Percentiles rank a stretch among this genome's conserved stretches.
These are phyloP conservation scores for Phoeniculus purpureus DNA, from an alignment of 2,797 vertebrate species.

Conservation along the genomic window DNA sequence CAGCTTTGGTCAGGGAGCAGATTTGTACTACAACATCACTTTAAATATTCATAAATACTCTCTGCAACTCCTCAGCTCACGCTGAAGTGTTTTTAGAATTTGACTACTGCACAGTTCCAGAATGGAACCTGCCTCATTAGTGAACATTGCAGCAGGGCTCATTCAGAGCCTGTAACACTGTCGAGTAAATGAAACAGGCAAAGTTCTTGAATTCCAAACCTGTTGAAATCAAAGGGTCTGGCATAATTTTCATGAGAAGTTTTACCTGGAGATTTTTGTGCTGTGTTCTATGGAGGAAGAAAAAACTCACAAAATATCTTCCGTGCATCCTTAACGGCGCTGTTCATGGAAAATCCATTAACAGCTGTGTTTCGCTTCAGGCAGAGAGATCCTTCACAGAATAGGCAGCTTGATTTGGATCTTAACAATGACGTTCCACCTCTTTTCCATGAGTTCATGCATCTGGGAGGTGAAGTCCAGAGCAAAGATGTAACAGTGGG, in stretches of 20 bases:
- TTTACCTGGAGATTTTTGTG: not conserved
- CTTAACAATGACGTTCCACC: constrained; percentile 25
- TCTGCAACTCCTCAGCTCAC: constrained; percentile 48
- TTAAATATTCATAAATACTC: constrained; percentile 36
- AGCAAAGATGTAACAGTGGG: not conserved
- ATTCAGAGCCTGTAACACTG: constrained; percentile 8
- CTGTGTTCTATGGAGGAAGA: constrained; percentile 22
- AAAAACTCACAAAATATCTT: constrained; percentile 47
- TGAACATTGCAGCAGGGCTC: not conserved
- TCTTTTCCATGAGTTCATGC: not conserved
- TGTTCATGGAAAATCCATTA: constrained; percentile 75
- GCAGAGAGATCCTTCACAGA: constrained; percentile 58
- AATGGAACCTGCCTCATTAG: constrained; percentile 29
- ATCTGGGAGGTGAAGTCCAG: not conserved
- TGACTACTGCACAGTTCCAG: not conserved
- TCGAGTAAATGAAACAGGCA: not conserved
- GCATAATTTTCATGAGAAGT: not conserved
- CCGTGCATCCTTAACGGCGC: constrained; percentile 55
- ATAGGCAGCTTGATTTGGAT: constrained; percentile 45
- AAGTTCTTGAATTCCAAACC: not conserved
- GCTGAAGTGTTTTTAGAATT: not conserved
- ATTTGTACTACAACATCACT: not conserved
- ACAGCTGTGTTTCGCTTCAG: constrained; percentile 63
- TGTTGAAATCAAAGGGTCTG: not conserved
- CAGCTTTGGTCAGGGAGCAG: not conserved